Evolutionary conservation across 2,888 invertebrate species (phyloP).

Genomic region (Diadromus collaris): DNA sequence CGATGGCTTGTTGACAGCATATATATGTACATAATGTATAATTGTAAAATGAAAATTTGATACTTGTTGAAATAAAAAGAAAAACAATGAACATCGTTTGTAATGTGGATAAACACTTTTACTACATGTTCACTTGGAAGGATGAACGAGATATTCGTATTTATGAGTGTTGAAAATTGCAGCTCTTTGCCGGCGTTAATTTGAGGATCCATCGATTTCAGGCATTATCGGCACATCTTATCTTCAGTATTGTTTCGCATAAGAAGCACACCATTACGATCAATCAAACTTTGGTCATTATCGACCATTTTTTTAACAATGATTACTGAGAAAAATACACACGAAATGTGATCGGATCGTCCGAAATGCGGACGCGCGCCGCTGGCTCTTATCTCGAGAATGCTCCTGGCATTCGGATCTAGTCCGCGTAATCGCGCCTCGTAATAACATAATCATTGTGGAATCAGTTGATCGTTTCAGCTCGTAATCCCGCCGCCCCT

Average conservation of each 20-base stretch:
- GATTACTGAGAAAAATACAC: not conserved
- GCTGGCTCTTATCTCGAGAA: not conserved
- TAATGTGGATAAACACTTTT: no score
- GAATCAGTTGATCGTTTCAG: conserved; percentile 42
- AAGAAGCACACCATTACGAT: not conserved
- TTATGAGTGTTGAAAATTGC: not conserved
- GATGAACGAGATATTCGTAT: not conserved
- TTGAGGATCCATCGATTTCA: not conserved
- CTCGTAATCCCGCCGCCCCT: not conserved
- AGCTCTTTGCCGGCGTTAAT: not conserved
- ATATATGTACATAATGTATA: no score
- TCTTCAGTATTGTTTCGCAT: no score
- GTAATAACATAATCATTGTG: conserved; percentile 54
- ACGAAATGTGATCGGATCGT: not conserved
- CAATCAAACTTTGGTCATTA: not conserved
- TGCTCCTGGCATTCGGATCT: not conserved
- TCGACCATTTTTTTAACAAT: not conserved
- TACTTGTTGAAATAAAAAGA: no score
- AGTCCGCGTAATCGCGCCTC: conserved; percentile 20
- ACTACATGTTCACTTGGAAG: no score
- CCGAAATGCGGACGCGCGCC: not conserved
- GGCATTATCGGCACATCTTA: not conserved
- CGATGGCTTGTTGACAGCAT: no score
- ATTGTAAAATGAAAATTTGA: no score
- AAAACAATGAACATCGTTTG: no score